A percentile compares a stretch with the other conserved stretches of the same genome.
Evolutionary conservation across 1,140 invertebrate species (phyloP).

Genomic region (Notospermus geniculatus): DNA sequence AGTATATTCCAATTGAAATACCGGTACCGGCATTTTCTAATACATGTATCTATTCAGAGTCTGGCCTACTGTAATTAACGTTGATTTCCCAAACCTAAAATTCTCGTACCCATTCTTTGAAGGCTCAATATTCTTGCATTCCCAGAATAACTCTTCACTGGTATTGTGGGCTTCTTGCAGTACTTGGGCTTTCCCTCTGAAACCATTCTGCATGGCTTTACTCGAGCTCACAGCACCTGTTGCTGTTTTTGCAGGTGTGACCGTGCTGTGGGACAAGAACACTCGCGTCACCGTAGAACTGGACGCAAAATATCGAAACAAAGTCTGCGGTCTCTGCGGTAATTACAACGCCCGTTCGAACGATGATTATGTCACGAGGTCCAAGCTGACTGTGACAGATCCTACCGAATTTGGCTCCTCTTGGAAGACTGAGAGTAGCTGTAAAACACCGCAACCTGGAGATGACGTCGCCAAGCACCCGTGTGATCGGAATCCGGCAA

Average conservation of each 20-base stretch:
- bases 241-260: neutral
- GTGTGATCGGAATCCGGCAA: neutral
- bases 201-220: too few relatives aligned
- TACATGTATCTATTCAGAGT: too few relatives aligned
- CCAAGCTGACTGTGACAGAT: neutral
- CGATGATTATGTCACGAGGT: conserved; percentile 18
- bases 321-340: conserved; percentile 26
- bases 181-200: too few relatives aligned
- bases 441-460: neutral
- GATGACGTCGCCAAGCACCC: neutral
- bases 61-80: too few relatives aligned
- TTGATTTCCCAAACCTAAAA: too few relatives aligned
- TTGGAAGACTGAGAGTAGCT: conserved; percentile 22
- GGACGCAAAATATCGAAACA: conserved; percentile 14
- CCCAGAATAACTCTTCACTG: too few relatives aligned
- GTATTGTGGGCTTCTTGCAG: too few relatives aligned
- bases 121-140: too few relatives aligned
- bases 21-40: too few relatives aligned
- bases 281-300: conserved; percentile 26
- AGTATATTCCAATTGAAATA: too few relatives aligned
- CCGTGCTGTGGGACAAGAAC: neutral
- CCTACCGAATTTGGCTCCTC: conserved; percentile 14
- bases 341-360: conserved; percentile 17
- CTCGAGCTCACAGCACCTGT: too few relatives aligned
- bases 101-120: too few relatives aligned